Conservation (phyloP, 2,797 vertebrate genomes). For the Neopelma chrysocephalum region DNA sequence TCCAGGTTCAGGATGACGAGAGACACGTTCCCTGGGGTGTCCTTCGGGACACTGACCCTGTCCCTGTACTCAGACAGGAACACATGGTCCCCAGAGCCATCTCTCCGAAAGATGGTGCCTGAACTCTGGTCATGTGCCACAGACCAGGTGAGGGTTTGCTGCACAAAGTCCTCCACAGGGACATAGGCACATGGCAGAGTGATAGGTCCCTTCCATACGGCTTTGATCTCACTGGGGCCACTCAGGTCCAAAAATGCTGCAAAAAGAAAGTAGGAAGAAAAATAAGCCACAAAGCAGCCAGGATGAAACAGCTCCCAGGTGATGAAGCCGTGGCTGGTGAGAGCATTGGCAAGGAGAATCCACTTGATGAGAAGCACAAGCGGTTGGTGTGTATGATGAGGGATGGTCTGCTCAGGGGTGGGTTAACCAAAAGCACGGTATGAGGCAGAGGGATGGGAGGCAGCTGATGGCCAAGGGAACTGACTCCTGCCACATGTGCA, state of each 20-base stretch:
- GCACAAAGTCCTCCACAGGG: slow-evolving; percentile 22
- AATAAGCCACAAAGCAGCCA: no score
- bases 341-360: neutral
- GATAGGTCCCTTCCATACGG: slow-evolving; percentile 51
- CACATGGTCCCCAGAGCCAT: slow-evolving; percentile 43
- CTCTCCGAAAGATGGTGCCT: slow-evolving; percentile 48
- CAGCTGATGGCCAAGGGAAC: no score
- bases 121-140: neutral
- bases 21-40: slow-evolving; percentile 53
- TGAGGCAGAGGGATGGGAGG: neutral
- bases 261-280: neutral
- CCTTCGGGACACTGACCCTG: slow-evolving; percentile 10
- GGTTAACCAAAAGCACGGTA: fast-evolving
- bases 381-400: fast-evolving
- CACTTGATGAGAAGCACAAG: neutral
- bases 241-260: slow-evolving; percentile 55
- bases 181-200: slow-evolving; percentile 64
- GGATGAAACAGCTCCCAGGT: neutral
- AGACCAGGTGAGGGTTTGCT: slow-evolving; percentile 57
- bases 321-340: fast-evolving
- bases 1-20: slow-evolving; percentile 63
- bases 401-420: neutral
- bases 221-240: neutral
- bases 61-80: slow-evolving; percentile 48
- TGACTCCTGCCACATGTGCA: fast-evolving